Conservation (phyloP, 1,140 invertebrate genomes). For the Popillia japonica region DNA sequence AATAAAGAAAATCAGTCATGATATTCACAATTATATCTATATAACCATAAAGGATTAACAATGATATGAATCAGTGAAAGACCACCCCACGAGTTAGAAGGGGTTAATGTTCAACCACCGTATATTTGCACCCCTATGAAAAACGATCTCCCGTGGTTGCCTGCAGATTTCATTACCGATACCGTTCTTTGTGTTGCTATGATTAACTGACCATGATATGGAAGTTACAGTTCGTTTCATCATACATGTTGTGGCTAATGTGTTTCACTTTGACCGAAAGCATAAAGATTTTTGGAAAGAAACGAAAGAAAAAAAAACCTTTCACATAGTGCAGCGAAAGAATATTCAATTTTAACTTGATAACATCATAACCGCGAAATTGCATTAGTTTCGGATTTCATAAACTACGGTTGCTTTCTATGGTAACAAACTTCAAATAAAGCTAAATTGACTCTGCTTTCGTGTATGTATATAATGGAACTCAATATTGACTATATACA, state of each 20-base stretch:
- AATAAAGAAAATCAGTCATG: neutral
- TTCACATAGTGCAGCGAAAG: neutral
- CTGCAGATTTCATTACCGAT: constrained; percentile 35
- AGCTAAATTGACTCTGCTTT: neutral
- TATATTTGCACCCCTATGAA: constrained; percentile 35
- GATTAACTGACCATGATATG: constrained; percentile 39
- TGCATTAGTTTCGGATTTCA: neutral
- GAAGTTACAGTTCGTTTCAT: constrained; percentile 37
- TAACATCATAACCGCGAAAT: neutral
- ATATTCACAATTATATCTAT: constrained; percentile 15
- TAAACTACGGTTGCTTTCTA: neutral
- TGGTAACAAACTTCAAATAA: neutral
- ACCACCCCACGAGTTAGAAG: constrained; percentile 32
- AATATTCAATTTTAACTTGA: constrained; percentile 2
- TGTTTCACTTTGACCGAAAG: constrained; percentile 28
- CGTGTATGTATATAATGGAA: no score
- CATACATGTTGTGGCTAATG: constrained; percentile 27
- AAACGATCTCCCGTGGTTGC: constrained; percentile 23
- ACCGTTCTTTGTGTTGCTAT: constrained; percentile 38
- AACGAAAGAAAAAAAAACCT: constrained; percentile 4
- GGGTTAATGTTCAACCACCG: constrained; percentile 33
- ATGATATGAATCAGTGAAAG: neutral
- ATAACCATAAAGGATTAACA: neutral
- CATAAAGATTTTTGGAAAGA: neutral
- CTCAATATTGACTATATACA: no score